These are phyloP conservation scores for Dysmachus trigonus DNA, from an alignment of 2,888 invertebrate species.

Conservation along the genomic window DNA sequence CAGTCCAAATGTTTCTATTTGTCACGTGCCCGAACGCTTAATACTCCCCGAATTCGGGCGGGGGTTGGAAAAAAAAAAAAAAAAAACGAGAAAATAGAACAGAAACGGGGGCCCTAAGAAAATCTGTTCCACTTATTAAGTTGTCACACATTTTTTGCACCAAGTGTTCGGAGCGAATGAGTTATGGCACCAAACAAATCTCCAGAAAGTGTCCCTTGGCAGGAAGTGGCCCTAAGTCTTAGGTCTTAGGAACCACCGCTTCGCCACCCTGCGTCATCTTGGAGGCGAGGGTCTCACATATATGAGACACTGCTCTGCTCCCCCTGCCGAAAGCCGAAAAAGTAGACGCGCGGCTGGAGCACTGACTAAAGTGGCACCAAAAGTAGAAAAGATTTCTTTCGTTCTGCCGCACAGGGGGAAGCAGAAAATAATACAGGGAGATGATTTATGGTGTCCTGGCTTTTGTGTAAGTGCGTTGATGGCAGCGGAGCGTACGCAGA, in stretches of 20 bases:
- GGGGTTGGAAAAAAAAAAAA: background rate
- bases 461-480: slow-evolving; percentile 37
- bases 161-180: slow-evolving; percentile 54
- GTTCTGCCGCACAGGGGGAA: no score
- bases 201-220: slow-evolving; percentile 33
- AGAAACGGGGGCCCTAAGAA: slow-evolving; percentile 20
- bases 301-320: no score
- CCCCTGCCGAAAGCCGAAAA: background rate
- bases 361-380: slow-evolving; percentile 4
- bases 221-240: slow-evolving; percentile 19
- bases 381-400: slow-evolving; percentile 33
- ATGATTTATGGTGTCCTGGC: slow-evolving; percentile 41
- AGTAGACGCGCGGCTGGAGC: background rate
- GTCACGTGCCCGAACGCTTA: slow-evolving; percentile 47
- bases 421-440: background rate
- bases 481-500: background rate
- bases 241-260: background rate
- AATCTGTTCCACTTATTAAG: slow-evolving; percentile 56
- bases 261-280: background rate
- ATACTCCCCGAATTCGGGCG: slow-evolving; percentile 4
- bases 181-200: slow-evolving; percentile 51
- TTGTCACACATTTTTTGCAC: slow-evolving; percentile 54
- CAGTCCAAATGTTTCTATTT: slow-evolving; percentile 49
- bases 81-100: slow-evolving; percentile 33
- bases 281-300: background rate